These are phyloP conservation scores for Serranus cabrilla DNA, from an alignment of 2,797 vertebrate species.

Conservation along the genomic window DNA sequence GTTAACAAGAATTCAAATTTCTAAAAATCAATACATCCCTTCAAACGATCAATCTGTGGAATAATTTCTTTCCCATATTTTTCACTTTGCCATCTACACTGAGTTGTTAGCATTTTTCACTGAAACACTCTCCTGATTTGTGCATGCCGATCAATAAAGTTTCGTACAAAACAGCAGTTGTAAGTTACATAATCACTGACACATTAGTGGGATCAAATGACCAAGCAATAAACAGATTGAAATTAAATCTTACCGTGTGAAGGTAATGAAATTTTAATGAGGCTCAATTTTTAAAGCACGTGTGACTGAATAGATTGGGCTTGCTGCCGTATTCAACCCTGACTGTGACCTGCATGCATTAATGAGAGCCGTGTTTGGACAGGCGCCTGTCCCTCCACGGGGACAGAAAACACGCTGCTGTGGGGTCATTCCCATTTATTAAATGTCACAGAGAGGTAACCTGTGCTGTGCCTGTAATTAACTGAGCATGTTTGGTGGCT, in stretches of 20 bases:
- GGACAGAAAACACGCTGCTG: slow-evolving; percentile 50
- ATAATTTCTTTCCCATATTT: neutral
- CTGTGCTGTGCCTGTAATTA: slow-evolving; percentile 69
- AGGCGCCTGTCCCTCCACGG: slow-evolving; percentile 37
- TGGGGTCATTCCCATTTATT: slow-evolving; percentile 73
- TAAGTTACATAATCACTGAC: slow-evolving; percentile 2
- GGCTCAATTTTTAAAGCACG: slow-evolving; percentile 56
- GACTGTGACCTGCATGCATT: slow-evolving; percentile 60
- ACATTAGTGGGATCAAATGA: slow-evolving; percentile 59
- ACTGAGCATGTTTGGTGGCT: slow-evolving; percentile 54
- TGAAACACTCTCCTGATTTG: neutral
- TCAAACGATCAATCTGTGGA: neutral
- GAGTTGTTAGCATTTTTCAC: neutral
- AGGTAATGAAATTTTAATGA: slow-evolving; percentile 75
- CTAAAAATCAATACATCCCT: neutral
- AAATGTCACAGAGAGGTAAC: slow-evolving; percentile 67
- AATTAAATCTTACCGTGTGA: slow-evolving; percentile 66
- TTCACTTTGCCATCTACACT: neutral
- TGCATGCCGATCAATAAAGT: neutral
- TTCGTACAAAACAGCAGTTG: slow-evolving; percentile 1
- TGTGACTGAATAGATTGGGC: slow-evolving; percentile 41
- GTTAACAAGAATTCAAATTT: neutral
- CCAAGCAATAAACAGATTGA: slow-evolving; percentile 55
- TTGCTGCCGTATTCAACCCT: slow-evolving; percentile 35
- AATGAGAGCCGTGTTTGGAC: slow-evolving; percentile 64